Evolutionary conservation across 2,888 invertebrate species (phyloP), one percentile per base, ranked within the genome.

Genomic region (Chaetogeoica ovagalla): DNA sequence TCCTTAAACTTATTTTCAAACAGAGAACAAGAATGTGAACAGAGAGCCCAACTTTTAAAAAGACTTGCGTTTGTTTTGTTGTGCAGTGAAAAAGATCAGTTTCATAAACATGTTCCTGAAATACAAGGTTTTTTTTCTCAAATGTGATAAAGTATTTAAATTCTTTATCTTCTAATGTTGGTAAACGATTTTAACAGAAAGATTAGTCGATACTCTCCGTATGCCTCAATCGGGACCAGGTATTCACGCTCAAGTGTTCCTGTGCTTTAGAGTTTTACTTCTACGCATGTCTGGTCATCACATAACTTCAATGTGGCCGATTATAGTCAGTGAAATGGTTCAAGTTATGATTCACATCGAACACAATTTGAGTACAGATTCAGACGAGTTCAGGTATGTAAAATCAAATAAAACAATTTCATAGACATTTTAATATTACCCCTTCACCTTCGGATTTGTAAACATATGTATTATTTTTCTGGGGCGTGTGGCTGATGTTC

Each of bases 301-400:
- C 84, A 91, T 96, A 13, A 93, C 94, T 19, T 94, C 94, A 0
- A 88, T 96, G 77, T 96, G 96, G 96, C 96, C 96, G 11, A 93
- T 93, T 71, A 94, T 96, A 84, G 93, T 96, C 83, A 94, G 94
- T 71, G 96, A 96, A 89, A 90, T 96, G 90, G 92, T 95, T 81
- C 94, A 95, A 87, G 94, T 95, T 1, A 92, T 95, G 84, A 87
- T 94, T 77, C 93, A 94, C 85, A 92, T 95, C 84, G 95, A 96
- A 85, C 93, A 94, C 85, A 94, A 95, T 85, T 87, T 95, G 70
- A 90, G 90, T 63, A 90, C 91, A 0, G 93, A 93, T 83, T 90
- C 89, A 13, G 93, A 93, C 84, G 92, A 93, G 85, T 90, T 92
- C 85, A 92, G 91, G 93, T 93, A 87, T 84, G 86, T 85, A 73